Evolutionary conservation across 1,140 invertebrate species (phyloP).

Genomic region (Aphidius ervi): DNA sequence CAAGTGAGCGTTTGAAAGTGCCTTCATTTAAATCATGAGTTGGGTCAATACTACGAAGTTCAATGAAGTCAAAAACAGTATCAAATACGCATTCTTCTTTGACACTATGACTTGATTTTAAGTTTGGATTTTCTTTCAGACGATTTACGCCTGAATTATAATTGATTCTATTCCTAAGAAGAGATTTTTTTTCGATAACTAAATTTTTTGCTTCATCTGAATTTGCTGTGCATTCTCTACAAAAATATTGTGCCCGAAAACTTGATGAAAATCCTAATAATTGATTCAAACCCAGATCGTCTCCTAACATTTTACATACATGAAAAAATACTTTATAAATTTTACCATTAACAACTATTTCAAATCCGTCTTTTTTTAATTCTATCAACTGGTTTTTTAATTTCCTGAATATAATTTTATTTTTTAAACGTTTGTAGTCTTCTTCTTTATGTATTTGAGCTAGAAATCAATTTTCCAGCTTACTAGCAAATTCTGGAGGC

Average conservation of each 20-base stretch:
- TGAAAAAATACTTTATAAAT: conserved; percentile 24
- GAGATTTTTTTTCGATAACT: conserved; percentile 15
- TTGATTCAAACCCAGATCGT: conserved; percentile 27
- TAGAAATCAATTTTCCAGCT: conserved; percentile 21
- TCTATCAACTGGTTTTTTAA: conserved; percentile 21
- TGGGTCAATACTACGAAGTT: conserved; percentile 27
- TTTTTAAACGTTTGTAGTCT: conserved; percentile 14
- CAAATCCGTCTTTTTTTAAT: conserved; percentile 23
- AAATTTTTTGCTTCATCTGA: conserved; percentile 9
- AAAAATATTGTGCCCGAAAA: conserved; percentile 23
- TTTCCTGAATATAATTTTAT: conserved; percentile 13
- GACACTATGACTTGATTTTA: conserved; percentile 2
- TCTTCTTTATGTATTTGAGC: conserved; percentile 6
- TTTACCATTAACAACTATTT: conserved; percentile 21
- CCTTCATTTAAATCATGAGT: conserved; percentile 37
- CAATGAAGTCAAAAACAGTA: conserved; percentile 27
- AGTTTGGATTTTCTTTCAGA: too few relatives aligned
- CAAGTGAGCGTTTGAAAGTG: conserved; percentile 28
- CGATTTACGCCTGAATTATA: not conserved
- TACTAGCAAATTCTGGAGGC: conserved; percentile 17
- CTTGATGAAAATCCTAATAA: conserved; percentile 25
- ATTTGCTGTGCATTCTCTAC: conserved; percentile 24
- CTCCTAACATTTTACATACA: conserved; percentile 22
- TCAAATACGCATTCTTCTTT: conserved; percentile 18
- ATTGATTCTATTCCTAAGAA: conserved; percentile 19